Percentiles rank a stretch among this genome's conserved stretches.
Evolutionary conservation across 1,140 invertebrate genomes (phyloP).

Genomic region (Acromyrmex heyeri): DNA sequence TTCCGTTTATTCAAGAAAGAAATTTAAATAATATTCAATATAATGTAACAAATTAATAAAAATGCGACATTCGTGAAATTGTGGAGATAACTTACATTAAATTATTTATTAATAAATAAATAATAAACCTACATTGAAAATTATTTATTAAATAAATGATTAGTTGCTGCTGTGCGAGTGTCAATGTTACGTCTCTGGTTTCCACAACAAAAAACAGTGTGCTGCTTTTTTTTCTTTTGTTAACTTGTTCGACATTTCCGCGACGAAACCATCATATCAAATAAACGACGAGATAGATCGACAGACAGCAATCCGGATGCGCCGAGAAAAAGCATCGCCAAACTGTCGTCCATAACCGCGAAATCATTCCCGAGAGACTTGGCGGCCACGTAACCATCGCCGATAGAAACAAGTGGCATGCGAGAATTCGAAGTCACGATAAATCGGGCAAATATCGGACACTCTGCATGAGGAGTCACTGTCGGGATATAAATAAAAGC

Average conservation of each 20-base stretch:
- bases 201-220: background rate
- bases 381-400: too few relatives aligned
- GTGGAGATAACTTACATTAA: background rate
- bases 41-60: background rate
- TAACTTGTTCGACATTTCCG: constrained; percentile 10
- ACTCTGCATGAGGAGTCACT: background rate
- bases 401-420: constrained; percentile 43
- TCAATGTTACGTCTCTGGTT: background rate
- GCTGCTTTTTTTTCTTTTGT: constrained; percentile 20
- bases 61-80: background rate
- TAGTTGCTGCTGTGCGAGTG: background rate
- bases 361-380: constrained; percentile 63
- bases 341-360: constrained; percentile 56
- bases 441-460: constrained; percentile 26
- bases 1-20: constrained; percentile 2
- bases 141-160: constrained; percentile 12
- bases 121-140: background rate
- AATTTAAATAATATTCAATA: background rate
- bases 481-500: constrained; percentile 62
- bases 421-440: constrained; percentile 60
- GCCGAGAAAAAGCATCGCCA: constrained; percentile 58
- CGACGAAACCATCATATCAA: background rate
- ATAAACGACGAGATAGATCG: constrained; percentile 16
- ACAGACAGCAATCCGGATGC: constrained; percentile 10
- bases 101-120: constrained; percentile 17